Conservation (phyloP, 2,888 invertebrate genomes). For the Graphium colonna region DNA sequence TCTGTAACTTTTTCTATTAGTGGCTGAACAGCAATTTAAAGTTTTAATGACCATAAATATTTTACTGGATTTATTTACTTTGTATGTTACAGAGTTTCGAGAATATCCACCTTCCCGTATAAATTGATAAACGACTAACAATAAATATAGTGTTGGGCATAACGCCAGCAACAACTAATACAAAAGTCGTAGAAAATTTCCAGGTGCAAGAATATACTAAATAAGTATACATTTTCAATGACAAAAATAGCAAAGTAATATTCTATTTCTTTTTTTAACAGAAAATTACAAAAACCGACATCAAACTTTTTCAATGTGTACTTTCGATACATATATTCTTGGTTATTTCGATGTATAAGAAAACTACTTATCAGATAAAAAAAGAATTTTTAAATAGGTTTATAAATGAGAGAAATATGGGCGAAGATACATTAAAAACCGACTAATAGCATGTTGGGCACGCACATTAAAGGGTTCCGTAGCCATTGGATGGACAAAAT, state of each 20-base stretch:
- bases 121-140: conserved; percentile 34
- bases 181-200: conserved; percentile 29
- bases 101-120: conserved; percentile 26
- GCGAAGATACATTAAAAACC: too few species aligned
- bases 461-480: too few species aligned
- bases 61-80: conserved; percentile 8
- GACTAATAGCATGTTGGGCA: too few species aligned
- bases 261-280: too few species aligned
- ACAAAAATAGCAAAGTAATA: neutral
- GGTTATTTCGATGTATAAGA: too few species aligned
- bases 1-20: neutral
- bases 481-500: too few species aligned
- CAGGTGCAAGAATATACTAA: conserved; percentile 23
- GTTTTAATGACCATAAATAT: conserved; percentile 6
- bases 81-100: conserved; percentile 11
- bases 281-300: too few species aligned
- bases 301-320: too few species aligned
- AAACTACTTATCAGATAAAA: too few species aligned
- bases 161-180: conserved; percentile 26
- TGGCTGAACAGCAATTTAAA: neutral
- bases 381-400: conserved; percentile 1
- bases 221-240: neutral
- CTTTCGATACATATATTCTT: too few species aligned
- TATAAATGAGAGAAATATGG: too few species aligned
- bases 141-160: conserved; percentile 30